Base-by-base conservation (phyloP, 2,797 vertebrate species). In the Cheirogaleus major region DNA sequence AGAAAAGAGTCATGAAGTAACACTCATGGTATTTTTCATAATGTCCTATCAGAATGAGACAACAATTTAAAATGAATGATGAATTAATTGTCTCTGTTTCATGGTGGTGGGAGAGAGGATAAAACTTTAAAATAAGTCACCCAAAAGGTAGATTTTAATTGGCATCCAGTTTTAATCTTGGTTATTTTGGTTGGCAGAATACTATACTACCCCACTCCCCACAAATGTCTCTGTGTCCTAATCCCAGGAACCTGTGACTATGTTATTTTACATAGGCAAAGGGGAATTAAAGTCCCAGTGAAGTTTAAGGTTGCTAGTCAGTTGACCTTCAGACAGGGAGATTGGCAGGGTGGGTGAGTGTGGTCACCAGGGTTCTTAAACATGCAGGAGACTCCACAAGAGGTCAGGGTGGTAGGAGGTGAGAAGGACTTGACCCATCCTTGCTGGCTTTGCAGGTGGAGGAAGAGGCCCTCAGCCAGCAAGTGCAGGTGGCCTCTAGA, bases 61-160 rank as follows among this genome's bases (percentile, higher is more conserved):
- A 80, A 5, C 27, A 81, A 45, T 81, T 63, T 75, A 75, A 88
- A 85, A 61, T 41, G 48, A 96, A 72, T 41, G 73, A 70, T 11
- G 7, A 23, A 22, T 89, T 45, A 22, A 8, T 87, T 41, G 7
- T 72, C n/a, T 95, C 23, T 52, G 13, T 81, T 89, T 85, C 65
- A 35, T 61, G n/a, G 61, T 27, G 30, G 35, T 38, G 27, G 9
- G 61, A 30, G 45, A 35, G 67, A 43, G 5, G 50, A 59, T 2
- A 61, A 23, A 57, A 88, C 59, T 72, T 95, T 23, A 52, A 48
- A 73, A 78, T 82, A 27, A 76, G 20, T 79, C 20, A 93, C 38
- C 22, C 65, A 57, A 63, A 86, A 32, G 50, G 61, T 73, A 69
- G 20, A 59, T 80, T 93, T 91, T 96, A 48, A 52, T 27, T 92